Conservation (phyloP, 2,797 vertebrate genomes). For the Todus mexicanus region DNA sequence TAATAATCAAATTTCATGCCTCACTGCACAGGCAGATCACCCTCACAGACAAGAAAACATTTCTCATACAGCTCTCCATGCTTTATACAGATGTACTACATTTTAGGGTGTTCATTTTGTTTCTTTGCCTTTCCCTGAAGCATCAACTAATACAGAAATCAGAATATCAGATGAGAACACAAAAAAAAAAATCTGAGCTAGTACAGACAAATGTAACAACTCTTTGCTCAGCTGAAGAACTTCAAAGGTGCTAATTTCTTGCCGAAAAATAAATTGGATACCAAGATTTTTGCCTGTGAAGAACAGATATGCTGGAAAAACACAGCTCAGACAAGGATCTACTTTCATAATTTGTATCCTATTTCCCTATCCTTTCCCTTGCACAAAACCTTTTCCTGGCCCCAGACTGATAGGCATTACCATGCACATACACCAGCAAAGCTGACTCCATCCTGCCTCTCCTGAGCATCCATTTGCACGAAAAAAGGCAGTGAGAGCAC, state of each 20-base stretch:
- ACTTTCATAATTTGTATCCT: background rate
- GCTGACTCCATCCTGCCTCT: background rate
- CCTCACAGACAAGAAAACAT: background rate
- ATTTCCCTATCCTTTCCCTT: background rate
- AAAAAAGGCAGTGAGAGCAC: background rate
- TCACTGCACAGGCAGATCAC: background rate
- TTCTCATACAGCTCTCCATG: background rate
- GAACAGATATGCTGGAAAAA: background rate
- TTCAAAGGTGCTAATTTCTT: background rate
- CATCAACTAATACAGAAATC: background rate
- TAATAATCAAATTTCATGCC: constrained; percentile 47
- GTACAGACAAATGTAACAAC: background rate
- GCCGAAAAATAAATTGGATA: background rate
- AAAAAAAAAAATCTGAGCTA: background rate
- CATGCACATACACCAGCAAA: background rate
- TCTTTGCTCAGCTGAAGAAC: background rate
- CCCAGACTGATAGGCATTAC: background rate
- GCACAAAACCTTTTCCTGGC: background rate
- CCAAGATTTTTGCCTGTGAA: background rate
- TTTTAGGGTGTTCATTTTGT: background rate
- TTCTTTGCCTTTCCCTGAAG: background rate
- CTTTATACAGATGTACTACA: background rate
- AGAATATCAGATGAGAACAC: background rate
- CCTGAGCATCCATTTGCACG: background rate
- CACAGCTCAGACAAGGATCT: background rate